phyloP scores from a whole-genome alignment of 1,140 invertebrate genomes.

The Formica exsecta region DNA sequence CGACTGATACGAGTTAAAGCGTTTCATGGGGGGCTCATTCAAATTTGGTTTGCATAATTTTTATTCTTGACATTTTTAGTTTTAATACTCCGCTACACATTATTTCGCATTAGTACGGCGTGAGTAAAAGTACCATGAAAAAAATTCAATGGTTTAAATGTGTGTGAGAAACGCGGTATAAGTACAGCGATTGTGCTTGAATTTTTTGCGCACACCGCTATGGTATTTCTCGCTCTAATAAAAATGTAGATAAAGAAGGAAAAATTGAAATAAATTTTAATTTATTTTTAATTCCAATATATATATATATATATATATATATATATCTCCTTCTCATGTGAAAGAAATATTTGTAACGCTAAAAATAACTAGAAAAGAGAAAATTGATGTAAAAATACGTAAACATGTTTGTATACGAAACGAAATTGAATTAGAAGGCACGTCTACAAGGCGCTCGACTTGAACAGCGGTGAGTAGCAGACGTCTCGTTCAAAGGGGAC shows the following conservation, averaged over 20 bases:
- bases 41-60: constrained; percentile 61
- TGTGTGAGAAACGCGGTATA: background rate
- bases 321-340: too few species aligned
- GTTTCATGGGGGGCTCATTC: background rate
- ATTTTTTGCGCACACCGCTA: background rate
- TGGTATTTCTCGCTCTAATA: background rate
- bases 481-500: constrained; percentile 55
- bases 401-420: background rate
- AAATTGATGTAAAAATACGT: constrained; percentile 18
- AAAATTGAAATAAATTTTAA: constrained; percentile 28
- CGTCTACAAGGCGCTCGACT: constrained; percentile 63
- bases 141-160: constrained; percentile 7
- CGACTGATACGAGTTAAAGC: constrained; percentile 19
- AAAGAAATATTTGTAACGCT: background rate
- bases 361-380: constrained; percentile 54
- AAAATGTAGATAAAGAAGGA: constrained; percentile 9
- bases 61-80: constrained; percentile 58
- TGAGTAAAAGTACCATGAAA: background rate
- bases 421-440: constrained; percentile 54
- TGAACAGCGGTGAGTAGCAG: constrained; percentile 28
- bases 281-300: constrained; percentile 13
- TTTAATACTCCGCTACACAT: constrained; percentile 41
- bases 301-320: too few species aligned
- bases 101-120: constrained; percentile 22
- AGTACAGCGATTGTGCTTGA: background rate